A percentile compares a stretch with the other conserved stretches of the same genome.
phyloP scores from a whole-genome alignment of 2,113 vertebrate species.

The Pelodiscus sinensis region DNA sequence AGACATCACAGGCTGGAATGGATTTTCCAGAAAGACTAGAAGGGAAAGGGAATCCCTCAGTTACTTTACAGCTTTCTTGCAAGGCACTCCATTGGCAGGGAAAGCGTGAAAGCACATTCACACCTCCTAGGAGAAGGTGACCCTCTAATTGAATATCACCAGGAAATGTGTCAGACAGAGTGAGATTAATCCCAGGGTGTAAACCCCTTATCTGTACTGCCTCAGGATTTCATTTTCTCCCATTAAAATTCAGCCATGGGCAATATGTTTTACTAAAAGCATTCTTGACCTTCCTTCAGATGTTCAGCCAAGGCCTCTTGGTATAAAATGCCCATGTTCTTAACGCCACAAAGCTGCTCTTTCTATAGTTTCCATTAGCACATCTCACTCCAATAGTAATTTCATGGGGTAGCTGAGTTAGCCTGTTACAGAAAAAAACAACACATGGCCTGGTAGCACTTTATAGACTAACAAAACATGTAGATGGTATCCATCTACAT shows the following conservation, averaged over 20 bases:
- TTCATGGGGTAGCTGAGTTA: too few relatives aligned
- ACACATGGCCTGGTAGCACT: too few relatives aligned
- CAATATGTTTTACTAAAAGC: neutral
- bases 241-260: neutral
- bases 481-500: too few relatives aligned
- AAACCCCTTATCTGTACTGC: neutral
- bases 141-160: conserved; percentile 64
- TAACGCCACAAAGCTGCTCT: neutral
- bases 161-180: conserved; percentile 56
- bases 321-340: neutral
- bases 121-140: conserved; percentile 13
- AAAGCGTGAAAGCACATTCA: conserved; percentile 21
- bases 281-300: neutral
- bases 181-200: conserved; percentile 42
- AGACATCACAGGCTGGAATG: conserved; percentile 2
- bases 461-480: too few relatives aligned
- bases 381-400: neutral
- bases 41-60: conserved; percentile 47
- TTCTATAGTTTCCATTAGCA: neutral
- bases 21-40: conserved; percentile 43
- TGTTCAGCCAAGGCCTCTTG: neutral
- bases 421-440: too few relatives aligned
- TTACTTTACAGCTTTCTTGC: conserved; percentile 56
- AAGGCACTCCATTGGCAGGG: conserved; percentile 40
- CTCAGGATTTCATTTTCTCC: conserved; percentile 24